Base-by-base conservation (phyloP, 92 coral and sea anemone species). In the Galaxea fascicularis region DNA sequence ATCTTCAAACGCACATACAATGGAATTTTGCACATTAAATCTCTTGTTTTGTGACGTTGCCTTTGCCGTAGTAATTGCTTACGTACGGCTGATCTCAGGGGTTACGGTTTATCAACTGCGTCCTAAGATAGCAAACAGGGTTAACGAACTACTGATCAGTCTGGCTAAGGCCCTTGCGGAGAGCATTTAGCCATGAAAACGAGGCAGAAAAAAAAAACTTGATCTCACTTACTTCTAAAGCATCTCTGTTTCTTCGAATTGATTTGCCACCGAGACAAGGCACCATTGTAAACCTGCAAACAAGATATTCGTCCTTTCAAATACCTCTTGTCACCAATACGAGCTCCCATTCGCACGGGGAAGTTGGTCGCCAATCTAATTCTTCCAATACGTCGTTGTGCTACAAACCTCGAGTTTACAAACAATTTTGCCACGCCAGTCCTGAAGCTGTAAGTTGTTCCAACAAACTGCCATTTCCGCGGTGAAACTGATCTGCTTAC, bases 241-340 rank as follows among this genome's bases (percentile, higher is more conserved):
- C 77, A 81, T 29, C 85, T 67, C 53, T 58, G 51, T 31, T 57
- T 81, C 60, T 71, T 81, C 24, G 76, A 51, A 22, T n/a, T 44
- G 14, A 81, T 56, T 81, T 81, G 66, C 41, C 67, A 24, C 60
- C 76, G 66, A 18, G 85, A 67, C 21, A 81, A 25, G 16, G 85
- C 85, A 6, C 76, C 66, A 64, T 62, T 66, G 63, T 72, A 85
- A 4, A 87, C 90, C 28, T 87, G 90, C 90, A 87, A 80, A 71
- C 90, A 87, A n/a, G 90, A 80, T 31, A 87, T 80, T 52, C 90
- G 64, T 62, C 90, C 90, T n/a, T 78, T 78, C 74, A 87, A 87
- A 53, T 87, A 87, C 25, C 90, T 69, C 10, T 69, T 9, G 25
- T 87, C 90, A 1, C 90, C 77, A 26, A 67, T 58, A 46, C 78